A percentile compares a stretch with the other conserved stretches of the same genome.
phyloP scores from a whole-genome alignment of 1,140 invertebrate species.

The Papilio helenus region DNA sequence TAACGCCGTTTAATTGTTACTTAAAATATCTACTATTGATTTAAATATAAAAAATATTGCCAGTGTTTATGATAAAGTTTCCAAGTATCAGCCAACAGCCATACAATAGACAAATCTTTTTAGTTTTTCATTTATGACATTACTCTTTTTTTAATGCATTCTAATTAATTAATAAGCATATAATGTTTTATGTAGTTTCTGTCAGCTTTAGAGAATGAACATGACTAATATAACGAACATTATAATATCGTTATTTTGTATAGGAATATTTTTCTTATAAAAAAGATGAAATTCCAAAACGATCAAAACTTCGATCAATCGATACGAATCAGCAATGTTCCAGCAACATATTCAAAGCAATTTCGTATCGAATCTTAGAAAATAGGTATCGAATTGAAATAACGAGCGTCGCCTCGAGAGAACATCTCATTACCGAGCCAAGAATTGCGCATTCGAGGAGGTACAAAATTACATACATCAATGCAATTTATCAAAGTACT shows the following conservation, averaged over 20 bases:
- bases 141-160: too few relatives aligned
- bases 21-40: not conserved
- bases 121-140: too few relatives aligned
- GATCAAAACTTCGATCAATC: slow-evolving; percentile 1
- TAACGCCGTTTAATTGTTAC: not conserved
- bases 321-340: slow-evolving; percentile 42
- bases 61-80: too few relatives aligned
- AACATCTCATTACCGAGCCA: slow-evolving; percentile 54
- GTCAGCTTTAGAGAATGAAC: not conserved
- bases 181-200: too few relatives aligned
- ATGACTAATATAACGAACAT: not conserved
- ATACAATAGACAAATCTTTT: too few relatives aligned
- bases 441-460: slow-evolving; percentile 59
- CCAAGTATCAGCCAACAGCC: too few relatives aligned
- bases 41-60: not conserved
- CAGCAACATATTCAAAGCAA: slow-evolving; percentile 48
- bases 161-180: too few relatives aligned
- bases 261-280: not conserved
- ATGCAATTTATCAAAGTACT: slow-evolving; percentile 61
- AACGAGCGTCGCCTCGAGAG: slow-evolving; percentile 57
- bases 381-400: slow-evolving; percentile 44
- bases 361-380: slow-evolving; percentile 51
- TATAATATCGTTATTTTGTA: not conserved
- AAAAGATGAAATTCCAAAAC: not conserved
- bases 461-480: slow-evolving; percentile 63